Evolutionary conservation across 2,888 invertebrate species (phyloP), one percentile per base, ranked within the genome.

Genomic region (Tineola bisselliella): DNA sequence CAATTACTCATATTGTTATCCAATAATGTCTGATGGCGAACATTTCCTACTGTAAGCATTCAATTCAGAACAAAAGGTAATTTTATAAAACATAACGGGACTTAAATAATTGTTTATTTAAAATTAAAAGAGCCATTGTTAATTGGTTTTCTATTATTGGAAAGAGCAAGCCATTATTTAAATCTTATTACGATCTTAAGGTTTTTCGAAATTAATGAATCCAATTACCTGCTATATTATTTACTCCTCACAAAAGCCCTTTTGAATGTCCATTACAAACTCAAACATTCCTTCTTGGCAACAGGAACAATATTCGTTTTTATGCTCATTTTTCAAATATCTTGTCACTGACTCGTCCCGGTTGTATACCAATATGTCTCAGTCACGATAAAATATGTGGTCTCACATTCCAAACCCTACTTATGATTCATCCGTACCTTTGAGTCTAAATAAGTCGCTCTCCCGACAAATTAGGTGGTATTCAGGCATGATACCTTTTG

Each of bases 341-440:
- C 64, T 66, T 63, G 58, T 62, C 65, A 67, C 69, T 79, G 78
- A 82, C 69, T 79, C 82, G 80, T 65, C 67, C 68, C 67, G 66
- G 71, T 69, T 69, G 72, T 70, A 75, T 74, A 72, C 69, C 62
- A 68, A 68, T 68, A 69, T 63, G 67, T 67, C 62, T 25, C 13
- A 44, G 66, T 65, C 56, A 59, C 59, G 58, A 31, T 17, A 17
- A 17, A 17, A 31, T 56, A 25, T 71, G 70, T 71, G 72, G 74
- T 71, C 68, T 70, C 66, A 71, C 71, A 77, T 77, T 73, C 70
- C 68, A 67, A 67, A 67, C 66, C 11, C 62, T 65, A 67, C 66
- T 68, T 63, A 66, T 81, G 79, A 81, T 69, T 76, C 77, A 77
- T 71, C 64, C 62, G 62, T 6, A 4, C 63, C 65, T 62, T 65